Evolutionary conservation across 2,888 invertebrate species (phyloP).

Genomic region (Lysandra coridon): DNA sequence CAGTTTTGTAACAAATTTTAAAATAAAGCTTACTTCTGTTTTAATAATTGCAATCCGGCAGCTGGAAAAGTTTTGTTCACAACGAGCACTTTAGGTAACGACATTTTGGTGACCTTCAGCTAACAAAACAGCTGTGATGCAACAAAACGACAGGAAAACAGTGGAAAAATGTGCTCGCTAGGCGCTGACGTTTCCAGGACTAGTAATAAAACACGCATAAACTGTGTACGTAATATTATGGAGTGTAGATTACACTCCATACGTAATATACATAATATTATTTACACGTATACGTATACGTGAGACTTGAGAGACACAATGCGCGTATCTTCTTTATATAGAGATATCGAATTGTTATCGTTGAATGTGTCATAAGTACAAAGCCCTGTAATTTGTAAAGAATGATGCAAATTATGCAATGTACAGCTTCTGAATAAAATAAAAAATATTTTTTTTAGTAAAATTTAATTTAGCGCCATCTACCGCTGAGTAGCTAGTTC

Average conservation of each 20-base stretch:
- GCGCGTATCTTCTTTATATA: neutral
- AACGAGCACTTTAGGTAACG: constrained; percentile 58
- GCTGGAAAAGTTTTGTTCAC: constrained; percentile 61
- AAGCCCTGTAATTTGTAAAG: too few species aligned
- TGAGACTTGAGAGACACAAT: too few species aligned
- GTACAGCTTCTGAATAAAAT: too few species aligned
- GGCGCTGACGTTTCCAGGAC: neutral
- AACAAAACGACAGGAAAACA: neutral
- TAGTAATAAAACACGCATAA: neutral
- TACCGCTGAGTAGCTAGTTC: too few species aligned
- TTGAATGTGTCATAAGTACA: neutral
- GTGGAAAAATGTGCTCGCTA: neutral
- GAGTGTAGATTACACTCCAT: too few species aligned
- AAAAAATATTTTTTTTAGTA: too few species aligned
- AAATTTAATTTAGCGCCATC: too few species aligned
- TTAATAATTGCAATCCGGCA: constrained; percentile 59
- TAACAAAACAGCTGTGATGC: neutral
- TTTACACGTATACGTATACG: too few species aligned
- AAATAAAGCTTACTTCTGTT: constrained; percentile 58
- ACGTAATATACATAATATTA: too few species aligned
- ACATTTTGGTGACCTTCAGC: constrained; percentile 46
- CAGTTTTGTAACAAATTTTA: neutral
- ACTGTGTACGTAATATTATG: too few species aligned
- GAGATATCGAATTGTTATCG: neutral
- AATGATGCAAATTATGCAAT: too few species aligned